Conservation (phyloP, 2,888 invertebrate genomes). For the Conchocele bisecta region DNA sequence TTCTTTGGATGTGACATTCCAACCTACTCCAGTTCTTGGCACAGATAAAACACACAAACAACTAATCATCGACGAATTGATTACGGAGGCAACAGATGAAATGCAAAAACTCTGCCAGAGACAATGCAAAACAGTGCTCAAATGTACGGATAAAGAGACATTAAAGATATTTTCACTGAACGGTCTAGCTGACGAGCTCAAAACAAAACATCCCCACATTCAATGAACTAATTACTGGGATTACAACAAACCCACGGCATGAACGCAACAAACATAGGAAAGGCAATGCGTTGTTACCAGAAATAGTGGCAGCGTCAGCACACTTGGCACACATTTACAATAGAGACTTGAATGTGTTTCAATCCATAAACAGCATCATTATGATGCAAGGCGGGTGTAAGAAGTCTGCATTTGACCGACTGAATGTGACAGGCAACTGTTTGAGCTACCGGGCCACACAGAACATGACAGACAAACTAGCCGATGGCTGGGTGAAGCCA, state of each 20-base stretch:
- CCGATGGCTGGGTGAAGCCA: slow-evolving; percentile 3
- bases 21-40: too few relatives aligned
- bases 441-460: slow-evolving; percentile 15
- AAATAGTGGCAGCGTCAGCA: slow-evolving; percentile 16
- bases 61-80: too few relatives aligned
- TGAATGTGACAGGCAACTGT: slow-evolving; percentile 28
- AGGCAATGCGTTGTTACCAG: slow-evolving; percentile 16
- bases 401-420: slow-evolving; percentile 35
- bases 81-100: too few relatives aligned
- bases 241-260: background rate
- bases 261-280: slow-evolving; percentile 12
- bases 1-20: too few relatives aligned
- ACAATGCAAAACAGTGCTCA: too few relatives aligned
- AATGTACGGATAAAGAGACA: too few relatives aligned
- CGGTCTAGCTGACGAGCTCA: too few relatives aligned
- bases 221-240: slow-evolving; percentile 84
- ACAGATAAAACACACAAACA: too few relatives aligned
- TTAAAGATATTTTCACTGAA: too few relatives aligned
- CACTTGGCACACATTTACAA: slow-evolving; percentile 16
- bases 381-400: slow-evolving; percentile 29
- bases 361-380: slow-evolving; percentile 18
- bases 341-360: slow-evolving; percentile 20
- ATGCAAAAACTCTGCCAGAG: too few relatives aligned
- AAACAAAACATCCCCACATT: too few relatives aligned
- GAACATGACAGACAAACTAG: slow-evolving; percentile 10